Conservation (phyloP, 35 echinoderm and acorn worm species). For the Eucidaris tribuloides region DNA sequence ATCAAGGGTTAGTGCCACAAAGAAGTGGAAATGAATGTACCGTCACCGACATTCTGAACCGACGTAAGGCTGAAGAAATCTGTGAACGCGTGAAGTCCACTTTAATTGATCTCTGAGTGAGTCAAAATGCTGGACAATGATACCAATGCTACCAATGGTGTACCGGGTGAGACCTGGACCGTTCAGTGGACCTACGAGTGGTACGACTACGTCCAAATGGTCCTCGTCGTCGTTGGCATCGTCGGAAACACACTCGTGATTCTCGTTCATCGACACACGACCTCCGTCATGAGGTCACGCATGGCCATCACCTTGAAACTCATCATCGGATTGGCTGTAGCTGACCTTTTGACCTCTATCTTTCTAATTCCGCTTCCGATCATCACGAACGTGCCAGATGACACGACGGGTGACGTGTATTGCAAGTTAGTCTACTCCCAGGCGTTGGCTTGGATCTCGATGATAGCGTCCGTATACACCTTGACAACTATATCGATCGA, state of each 20-base stretch:
- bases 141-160: too few species aligned
- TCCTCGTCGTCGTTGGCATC: neutral
- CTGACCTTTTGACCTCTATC: slow-evolving; percentile 14
- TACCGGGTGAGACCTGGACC: too few species aligned
- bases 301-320: neutral
- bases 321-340: slow-evolving; percentile 9
- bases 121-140: too few species aligned
- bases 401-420: neutral
- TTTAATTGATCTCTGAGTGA: too few species aligned
- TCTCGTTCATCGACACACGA: neutral
- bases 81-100: too few species aligned
- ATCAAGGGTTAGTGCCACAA: too few species aligned
- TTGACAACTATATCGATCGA: slow-evolving; percentile 8
- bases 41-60: too few species aligned
- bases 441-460: slow-evolving; percentile 2
- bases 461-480: slow-evolving; percentile 9
- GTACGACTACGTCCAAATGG: neutral
- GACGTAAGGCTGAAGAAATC: too few species aligned
- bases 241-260: slow-evolving; percentile 18
- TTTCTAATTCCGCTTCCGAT: slow-evolving; percentile 1
- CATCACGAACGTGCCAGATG: neutral
- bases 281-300: neutral
- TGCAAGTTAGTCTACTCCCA: neutral
- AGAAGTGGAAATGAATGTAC: too few species aligned
- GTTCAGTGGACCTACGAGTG: too few species aligned